Base-by-base conservation (phyloP, 2,888 invertebrate species). In the Cecidostiba fungosa region DNA sequence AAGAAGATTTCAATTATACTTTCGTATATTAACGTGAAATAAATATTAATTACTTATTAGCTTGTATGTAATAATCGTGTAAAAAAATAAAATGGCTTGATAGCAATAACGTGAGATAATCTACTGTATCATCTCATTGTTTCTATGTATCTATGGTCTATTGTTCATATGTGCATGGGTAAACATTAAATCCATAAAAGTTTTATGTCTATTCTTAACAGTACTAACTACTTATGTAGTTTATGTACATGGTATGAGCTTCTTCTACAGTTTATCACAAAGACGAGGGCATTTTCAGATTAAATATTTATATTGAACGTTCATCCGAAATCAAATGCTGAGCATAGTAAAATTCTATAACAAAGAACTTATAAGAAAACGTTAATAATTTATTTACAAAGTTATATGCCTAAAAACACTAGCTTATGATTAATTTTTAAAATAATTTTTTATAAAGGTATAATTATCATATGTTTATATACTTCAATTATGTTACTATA, bases 201-300 rank as follows among this genome's bases (percentile, higher is more conserved):
- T 16, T 66, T 29, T 29, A 66, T 66, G 4, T 26, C 26, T 66
- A 66, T 26, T 23, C 29, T 66, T 66, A 66, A 66, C 66, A 26
- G n/a, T 66, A 66, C 29, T 62, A 62, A 29, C 14, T 1, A 10
- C 26, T 62, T 62, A n/a, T n/a, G n/a, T n/a, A n/a, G 3, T 62
- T 66, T 66, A 66, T 29, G n/a, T 66, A 29, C 66, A 66, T 29
- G 66, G 29, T 66, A 66, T 66, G 3, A 66, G 66, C 12, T 66
- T 66, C 5, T 66, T 66, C 59, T 59, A 59, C 14, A 26, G 29
- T 66, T 66, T 66, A 66, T 66, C 66, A 66, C 66, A 66, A 66
- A 26, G 66, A 66, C 5, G 66, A 66, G 66, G 66, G 29, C 29
- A 29, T 59, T 6, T 3, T 59, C 12, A 19, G 23, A 6, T 54